Conservation (phyloP, 1,140 invertebrate species). For the Neomicropteryx cornuta region DNA sequence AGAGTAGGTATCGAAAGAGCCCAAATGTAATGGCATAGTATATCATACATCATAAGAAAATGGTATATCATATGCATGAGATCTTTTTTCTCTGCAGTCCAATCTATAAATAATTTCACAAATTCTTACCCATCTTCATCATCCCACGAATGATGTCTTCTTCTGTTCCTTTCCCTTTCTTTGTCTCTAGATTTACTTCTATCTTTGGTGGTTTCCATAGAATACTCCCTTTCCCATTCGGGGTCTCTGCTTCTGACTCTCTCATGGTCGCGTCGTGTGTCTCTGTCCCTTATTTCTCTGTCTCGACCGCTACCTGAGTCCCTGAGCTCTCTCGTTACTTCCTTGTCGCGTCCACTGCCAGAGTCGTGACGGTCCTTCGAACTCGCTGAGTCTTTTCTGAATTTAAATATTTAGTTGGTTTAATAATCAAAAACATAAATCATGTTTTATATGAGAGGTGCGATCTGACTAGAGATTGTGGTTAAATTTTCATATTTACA, state of each 20-base stretch:
- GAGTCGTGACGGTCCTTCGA: constrained; percentile 38
- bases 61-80: no score
- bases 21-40: no score
- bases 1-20: no score
- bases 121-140: constrained; percentile 35
- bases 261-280: constrained; percentile 32
- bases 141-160: constrained; percentile 28
- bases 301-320: constrained; percentile 17
- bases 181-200: constrained; percentile 24
- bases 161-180: constrained; percentile 25
- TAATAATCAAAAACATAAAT: no score
- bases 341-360: constrained; percentile 36
- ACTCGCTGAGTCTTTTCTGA: constrained; percentile 35
- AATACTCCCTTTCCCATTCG: constrained; percentile 29
- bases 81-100: no score
- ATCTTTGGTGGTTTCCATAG: constrained; percentile 26
- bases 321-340: constrained; percentile 28
- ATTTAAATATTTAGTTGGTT: no score
- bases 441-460: no score
- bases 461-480: no score
- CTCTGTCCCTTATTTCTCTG: constrained; percentile 33
- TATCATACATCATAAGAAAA: no score
- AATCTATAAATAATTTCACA: constrained; percentile 42
- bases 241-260: constrained; percentile 34
- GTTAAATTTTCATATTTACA: no score